Evolutionary conservation across 2,888 invertebrate genomes (phyloP).

Genomic region (Chesias legatella): DNA sequence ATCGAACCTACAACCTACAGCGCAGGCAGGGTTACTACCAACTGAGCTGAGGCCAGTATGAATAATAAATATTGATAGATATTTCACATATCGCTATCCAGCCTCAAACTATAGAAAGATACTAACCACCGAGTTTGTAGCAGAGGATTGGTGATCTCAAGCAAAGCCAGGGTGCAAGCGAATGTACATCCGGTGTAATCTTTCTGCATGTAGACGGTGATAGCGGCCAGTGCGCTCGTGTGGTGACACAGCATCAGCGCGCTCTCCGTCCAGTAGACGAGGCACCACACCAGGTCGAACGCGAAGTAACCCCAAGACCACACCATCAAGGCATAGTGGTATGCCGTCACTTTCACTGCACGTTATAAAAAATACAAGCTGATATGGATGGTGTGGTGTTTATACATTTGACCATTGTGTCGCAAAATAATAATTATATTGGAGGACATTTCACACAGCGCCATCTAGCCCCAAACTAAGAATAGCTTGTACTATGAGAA

Average conservation of each 20-base stretch:
- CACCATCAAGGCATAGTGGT: conserved; percentile 68
- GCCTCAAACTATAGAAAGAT: too few relatives aligned
- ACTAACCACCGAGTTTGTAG: conserved; percentile 81
- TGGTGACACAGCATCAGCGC: conserved; percentile 80
- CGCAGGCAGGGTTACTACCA: too few relatives aligned
- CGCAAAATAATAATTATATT: too few relatives aligned
- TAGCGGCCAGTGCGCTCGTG: conserved; percentile 68
- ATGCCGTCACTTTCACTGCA: conserved; percentile 50
- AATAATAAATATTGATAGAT: too few relatives aligned
- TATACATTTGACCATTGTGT: too few relatives aligned
- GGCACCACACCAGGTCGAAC: conserved; percentile 81
- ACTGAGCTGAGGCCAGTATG: too few relatives aligned
- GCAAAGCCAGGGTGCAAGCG: conserved; percentile 74
- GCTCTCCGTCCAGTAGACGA: conserved; percentile 72
- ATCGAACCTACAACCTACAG: too few relatives aligned
- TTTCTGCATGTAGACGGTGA: conserved; percentile 73
- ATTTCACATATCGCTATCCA: too few relatives aligned
- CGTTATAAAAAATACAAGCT: background rate
- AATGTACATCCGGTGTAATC: conserved; percentile 74
- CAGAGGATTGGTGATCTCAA: conserved; percentile 83
- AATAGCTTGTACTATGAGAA: too few relatives aligned
- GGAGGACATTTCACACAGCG: too few relatives aligned
- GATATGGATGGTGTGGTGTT: background rate
- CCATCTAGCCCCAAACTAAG: too few relatives aligned
- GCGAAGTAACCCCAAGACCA: conserved; percentile 83